Base-by-base conservation (phyloP, 2,888 invertebrate genomes). In the Leucophora obtusa region DNA sequence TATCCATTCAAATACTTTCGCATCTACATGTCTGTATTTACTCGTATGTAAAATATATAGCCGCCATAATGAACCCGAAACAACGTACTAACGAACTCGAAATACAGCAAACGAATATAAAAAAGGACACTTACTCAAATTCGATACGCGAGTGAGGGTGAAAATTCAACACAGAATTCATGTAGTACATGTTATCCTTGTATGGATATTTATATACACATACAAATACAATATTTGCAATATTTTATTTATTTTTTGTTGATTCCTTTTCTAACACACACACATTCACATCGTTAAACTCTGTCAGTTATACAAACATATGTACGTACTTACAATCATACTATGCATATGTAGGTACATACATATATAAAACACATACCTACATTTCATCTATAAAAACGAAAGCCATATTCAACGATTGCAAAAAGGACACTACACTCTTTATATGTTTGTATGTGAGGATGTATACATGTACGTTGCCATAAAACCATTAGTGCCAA, bases 391-490 rank as follows among this genome's bases (percentile, higher is more conserved):
- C 7, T 53, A 17, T 53, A 53, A 9, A 21, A 17, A 62, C 62
- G 72, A 80, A 63, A 72, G 43, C 68, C 53, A 76, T 77, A 58
- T 81, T 66, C 17, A 77, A 73, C 65, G 60, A 74, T 81, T 77
- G 81, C 81, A 74, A 81, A 81, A 81, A 81, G 81, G 77, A 81
- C 81, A 81, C 73, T 73, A 77, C 65, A 73, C 73, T 81, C 69
- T 66, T 74, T 77, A 60, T 56, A 62, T 66, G 35, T 72, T 72
- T 58, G 38, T 24, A 28, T 7, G 28, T 28, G 6, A 6, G 28
- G 7, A 28, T 28, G 28, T 4, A 7, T 28, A 7, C 6, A 28
- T 28, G 7, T 28, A 28, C 47, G 51, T 33, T 81, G 69, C 66
- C 77, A 73, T 81, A 77, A 81, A 81, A 73, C 73, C 81, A 81